Base-by-base conservation (phyloP, 2,888 invertebrate genomes). In the Harpalus rubripes region DNA sequence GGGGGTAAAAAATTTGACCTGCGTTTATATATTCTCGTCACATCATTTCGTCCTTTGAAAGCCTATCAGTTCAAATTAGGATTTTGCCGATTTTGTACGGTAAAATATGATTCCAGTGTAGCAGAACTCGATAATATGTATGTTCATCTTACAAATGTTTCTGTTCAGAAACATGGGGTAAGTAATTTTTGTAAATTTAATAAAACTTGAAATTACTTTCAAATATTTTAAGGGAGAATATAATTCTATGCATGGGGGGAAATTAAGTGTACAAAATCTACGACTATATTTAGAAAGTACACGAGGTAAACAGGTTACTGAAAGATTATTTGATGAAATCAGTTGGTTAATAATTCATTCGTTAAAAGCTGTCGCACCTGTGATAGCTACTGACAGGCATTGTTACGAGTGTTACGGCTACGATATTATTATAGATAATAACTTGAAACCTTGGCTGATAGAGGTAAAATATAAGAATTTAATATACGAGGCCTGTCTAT, bases 1-100 rank as follows among this genome's bases (percentile, higher is more conserved):
- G 98, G 98, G 63, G 98, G 98, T 6, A 98, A 98, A 92, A 98
- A 98, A 92, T 98, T 98, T 91, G 98, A 98, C 92, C 93, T 98
- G 84, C 94, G 98, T 87, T 93, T 98, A 74, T 98, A 98, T 90
- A 97, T 98, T 82, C 92, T 98, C 86, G 98, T 98, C 74, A 97
- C 98, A 58, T 98, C 98, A 4, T 98, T 98, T 90, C 94, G 97
- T 81, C 98, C 98, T 18, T 92, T 98, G 86, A 98, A 98, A 91
- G 97, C 97, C 59, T 99, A 98, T 92, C 94, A 98, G 88, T 98
- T 96, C 90, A 96, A 96, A 89, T 93, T 97, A 79, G 98, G 98
- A 7, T 99, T 99, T 92, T 98, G 98, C 91, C 94, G 98, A 85
- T 99, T 99, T 92, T 99, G 98, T 89, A 98, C 98, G 0, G 97